Evolutionary conservation across 2,113 vertebrate genomes (phyloP), one percentile per base, ranked within the genome.

Genomic region (Halcyon senegalensis): DNA sequence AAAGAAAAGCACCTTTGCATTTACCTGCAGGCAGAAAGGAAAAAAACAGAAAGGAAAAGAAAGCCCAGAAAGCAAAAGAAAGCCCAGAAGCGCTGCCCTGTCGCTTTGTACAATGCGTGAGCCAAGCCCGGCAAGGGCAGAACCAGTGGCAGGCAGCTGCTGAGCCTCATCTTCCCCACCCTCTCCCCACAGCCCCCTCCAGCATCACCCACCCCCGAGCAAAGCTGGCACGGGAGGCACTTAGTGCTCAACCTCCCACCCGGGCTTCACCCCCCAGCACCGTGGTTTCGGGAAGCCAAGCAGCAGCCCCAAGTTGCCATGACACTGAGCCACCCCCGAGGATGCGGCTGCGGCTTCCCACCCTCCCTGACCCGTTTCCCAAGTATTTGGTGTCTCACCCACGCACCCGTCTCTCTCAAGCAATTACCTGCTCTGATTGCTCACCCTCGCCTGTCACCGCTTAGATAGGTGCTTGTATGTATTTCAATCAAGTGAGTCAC

Each of bases 401-500:
- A 76, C 73, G 11, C 69, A 0, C 55, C 46, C 23, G 4, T 69
- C 51, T 46, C 72, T 69, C 92, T 41, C 77, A 41, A 60, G 83
- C 74, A 90, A 92, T 92, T 92, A 80, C 87, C 73, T 96, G 82
- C 86, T 90, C 92, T 84, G 86, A 76, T 94, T 90, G 86, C 86
- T 83, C 89, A 10, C 83, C 86, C 80, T 58, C 59, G 13, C 91
- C 11, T 63, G 79, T 51, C 59, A n/a, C 70, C 8, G 35, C 73
- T 11, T 16, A 11, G 75, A 28, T 59, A 72, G 84, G 62, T 89
- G 86, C 92, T 80, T 51, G 10, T 8, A 28, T 68, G 89, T 76
- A 15, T 84, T 90, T 87, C 87, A 73, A 94, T 94, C 87, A 72
- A 72, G 69, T 72, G 89, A 96, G 82, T 81, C 82, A 87, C 2